Conservation (phyloP, 2,113 vertebrate species). For the Lepidothrix coronata region DNA sequence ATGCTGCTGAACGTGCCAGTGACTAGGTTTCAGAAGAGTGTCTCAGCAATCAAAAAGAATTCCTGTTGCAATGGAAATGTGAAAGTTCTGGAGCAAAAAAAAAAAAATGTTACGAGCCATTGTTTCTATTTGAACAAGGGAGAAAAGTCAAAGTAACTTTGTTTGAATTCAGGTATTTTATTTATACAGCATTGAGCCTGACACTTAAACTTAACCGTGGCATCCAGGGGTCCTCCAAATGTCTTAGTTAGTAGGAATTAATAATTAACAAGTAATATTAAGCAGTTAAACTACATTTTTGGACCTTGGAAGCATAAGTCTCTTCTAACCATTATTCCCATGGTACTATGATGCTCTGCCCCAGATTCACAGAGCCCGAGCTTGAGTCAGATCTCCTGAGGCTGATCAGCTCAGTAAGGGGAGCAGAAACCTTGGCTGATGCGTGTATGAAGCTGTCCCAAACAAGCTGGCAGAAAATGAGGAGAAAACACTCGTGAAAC, state of each 20-base stretch:
- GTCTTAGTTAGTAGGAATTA: neutral
- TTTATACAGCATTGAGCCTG: neutral
- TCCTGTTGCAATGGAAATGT: neutral
- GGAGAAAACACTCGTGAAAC: neutral
- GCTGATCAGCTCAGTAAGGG: neutral
- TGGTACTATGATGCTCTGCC: neutral
- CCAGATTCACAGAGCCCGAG: neutral
- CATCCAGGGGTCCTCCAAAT: neutral
- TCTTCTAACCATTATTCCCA: neutral
- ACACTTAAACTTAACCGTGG: neutral
- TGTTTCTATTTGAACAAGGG: neutral
- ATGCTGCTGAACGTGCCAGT: neutral
- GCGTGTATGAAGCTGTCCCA: neutral
- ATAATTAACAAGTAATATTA: neutral
- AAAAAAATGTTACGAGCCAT: neutral
- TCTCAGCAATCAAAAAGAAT: neutral
- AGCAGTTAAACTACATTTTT: neutral
- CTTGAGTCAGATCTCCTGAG: conserved; percentile 5
- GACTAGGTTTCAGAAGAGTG: neutral
- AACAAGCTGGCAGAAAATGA: neutral
- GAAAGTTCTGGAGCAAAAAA: neutral
- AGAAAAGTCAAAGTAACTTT: neutral
- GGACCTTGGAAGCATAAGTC: neutral
- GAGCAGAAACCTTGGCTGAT: neutral
- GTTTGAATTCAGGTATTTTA: neutral